phyloP scores from a whole-genome alignment of 2,888 invertebrate species.

The Halictus ligatus region DNA sequence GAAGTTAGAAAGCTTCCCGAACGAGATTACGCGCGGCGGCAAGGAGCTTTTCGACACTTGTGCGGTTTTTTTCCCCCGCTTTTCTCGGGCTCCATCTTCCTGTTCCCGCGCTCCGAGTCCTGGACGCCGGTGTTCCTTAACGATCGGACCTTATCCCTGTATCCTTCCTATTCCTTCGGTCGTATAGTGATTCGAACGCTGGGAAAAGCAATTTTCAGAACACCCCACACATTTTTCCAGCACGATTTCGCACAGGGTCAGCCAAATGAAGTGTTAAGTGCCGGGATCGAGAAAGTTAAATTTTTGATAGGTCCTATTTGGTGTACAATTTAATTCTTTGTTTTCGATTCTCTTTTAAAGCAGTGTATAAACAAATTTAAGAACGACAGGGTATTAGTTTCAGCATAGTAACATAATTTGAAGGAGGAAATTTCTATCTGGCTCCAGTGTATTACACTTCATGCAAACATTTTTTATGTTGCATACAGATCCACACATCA shows the following conservation, averaged over 20 bases:
- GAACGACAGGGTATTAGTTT: no score
- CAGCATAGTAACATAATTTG: no score
- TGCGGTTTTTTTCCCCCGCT: conserved; percentile 67
- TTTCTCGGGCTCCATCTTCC: conserved; percentile 4
- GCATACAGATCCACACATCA: no score
- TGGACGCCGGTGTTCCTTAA: conserved; percentile 37
- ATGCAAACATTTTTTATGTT: no score
- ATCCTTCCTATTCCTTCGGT: not conserved
- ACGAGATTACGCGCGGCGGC: conserved; percentile 73
- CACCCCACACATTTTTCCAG: not conserved
- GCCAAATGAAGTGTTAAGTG: not conserved
- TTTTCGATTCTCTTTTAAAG: no score
- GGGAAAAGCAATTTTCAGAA: not conserved
- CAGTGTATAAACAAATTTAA: no score
- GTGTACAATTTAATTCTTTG: not conserved
- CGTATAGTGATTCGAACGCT: not conserved
- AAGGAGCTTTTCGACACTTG: conserved; percentile 73
- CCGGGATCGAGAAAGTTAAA: no score
- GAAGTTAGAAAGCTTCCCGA: conserved; percentile 79
- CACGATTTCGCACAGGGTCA: not conserved
- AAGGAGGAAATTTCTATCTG: no score
- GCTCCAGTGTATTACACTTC: no score
- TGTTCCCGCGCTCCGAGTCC: conserved; percentile 3
- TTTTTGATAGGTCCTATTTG: not conserved
- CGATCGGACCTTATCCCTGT: conserved; percentile 15